Base-by-base conservation (phyloP, 2,888 invertebrate genomes). In the Lysandra coridon region DNA sequence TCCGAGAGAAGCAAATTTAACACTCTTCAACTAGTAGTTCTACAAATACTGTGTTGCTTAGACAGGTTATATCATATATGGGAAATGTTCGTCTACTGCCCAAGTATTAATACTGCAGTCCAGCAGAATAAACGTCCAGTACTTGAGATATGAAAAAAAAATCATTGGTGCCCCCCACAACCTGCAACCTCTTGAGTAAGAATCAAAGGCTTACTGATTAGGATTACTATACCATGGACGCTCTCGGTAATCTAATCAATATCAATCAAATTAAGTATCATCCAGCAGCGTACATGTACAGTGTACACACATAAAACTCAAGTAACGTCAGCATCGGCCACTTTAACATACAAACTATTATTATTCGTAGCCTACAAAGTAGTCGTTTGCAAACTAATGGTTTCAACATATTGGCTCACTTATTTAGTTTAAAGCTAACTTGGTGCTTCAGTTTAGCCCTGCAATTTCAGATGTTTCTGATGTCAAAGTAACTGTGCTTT, bases 261-360 rank as follows among this genome's bases (percentile, higher is more conserved):
- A 76, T 76, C 76, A 57, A 76, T 76, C 57, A 76, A 76, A 57
- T 76, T 57, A 76, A 76, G 57, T 57, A 33, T 30, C 75, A 14
- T 69, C 33, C 33, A 69, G 33, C 69, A 69, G 2, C 17, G 33
- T 76, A 30, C 30, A 33, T 76, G 75, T 53, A 57, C 30, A 33
- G 23, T 23, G 23, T 23, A 23, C 37, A 37, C 6, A 7, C 76
- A 76, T 33, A 17, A 69, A 69, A 76, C 5, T 53, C 17, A 17
- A 76, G 14, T 12, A 44, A 44, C 53, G 53, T 75, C 75, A 53
- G 33, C 57, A 33, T 17, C 76, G 6, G 53, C 57, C 57, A 76
- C 76, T 76, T 33, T 14, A 57, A 33, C 75, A 33, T 76, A 33
- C 76, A 5, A 12, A 76, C 23, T 23, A 23, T 23, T 23, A 23